Base-by-base conservation (phyloP, 2,888 invertebrate species). In the Dascillus cervinus region DNA sequence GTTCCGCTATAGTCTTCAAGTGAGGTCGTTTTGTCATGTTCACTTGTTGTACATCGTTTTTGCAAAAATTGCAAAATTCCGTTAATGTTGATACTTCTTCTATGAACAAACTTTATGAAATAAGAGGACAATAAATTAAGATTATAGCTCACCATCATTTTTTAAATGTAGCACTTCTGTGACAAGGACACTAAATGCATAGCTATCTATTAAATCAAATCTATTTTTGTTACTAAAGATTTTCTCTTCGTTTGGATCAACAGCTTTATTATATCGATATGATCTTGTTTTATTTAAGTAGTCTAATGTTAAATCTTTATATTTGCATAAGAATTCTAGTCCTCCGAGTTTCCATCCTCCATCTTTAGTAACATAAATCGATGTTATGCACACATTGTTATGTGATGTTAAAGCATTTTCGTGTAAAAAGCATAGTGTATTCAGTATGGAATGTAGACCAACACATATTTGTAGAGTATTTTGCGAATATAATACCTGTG, bases 311-410 rank as follows among this genome's bases (percentile, higher is more conserved):
- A 85, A 61, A 41, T 86, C 83, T 34, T 66, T 68, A 47, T 77
- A 77, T 45, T 75, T 71, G 62, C 79, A 83, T 6, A 86, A 69
- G 58, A 81, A 85, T 59, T 92, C 90, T 53, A 91, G 70, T 3
- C 88, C 88, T 6, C 86, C 88, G 14, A 92, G 69, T 56, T 87
- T 86, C 92, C 92, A 92, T 34, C 76, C 77, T 1, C 90, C 89
- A 65, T 89, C 86, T 9, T 75, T 73, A 13, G 83, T 79, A 4
- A 91, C 79, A 66, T 86, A 92, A 38, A 92, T 72, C 3, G 89
- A 79, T 42, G 82, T 74, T 44, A 75, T 66, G 58, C 85, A 79
- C 4, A 92, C 70, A 66, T 91, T 91, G 44, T 91, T 85, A 62
- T 92, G 92, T 4, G 86, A 80, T 39, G 79, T 77, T 26, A 67